Percentiles rank a stretch among this genome's conserved stretches.
phyloP scores from a whole-genome alignment of 2,113 vertebrate species.

The Hippocampus mohnikei region DNA sequence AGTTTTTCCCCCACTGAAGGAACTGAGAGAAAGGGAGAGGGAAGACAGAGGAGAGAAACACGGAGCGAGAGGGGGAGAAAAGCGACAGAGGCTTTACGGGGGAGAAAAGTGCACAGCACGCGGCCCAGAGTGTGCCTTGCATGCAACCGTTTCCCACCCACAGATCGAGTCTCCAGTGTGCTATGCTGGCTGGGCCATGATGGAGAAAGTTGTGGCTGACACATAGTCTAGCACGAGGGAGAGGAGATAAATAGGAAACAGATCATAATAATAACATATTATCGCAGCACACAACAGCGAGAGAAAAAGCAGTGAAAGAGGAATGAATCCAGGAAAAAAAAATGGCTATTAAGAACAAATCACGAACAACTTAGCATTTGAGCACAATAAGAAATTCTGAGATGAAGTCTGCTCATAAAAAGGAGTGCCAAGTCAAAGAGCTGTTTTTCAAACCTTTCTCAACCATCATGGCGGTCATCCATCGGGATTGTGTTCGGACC shows the following conservation, averaged over 20 bases:
- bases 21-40: slow-evolving; percentile 27
- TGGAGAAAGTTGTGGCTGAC: slow-evolving; percentile 33
- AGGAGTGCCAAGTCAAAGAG: background rate
- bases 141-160: slow-evolving; percentile 67
- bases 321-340: slow-evolving; percentile 22
- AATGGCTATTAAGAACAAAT: background rate
- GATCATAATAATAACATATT: slow-evolving; percentile 12
- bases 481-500: too few relatives aligned
- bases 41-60: slow-evolving; percentile 37
- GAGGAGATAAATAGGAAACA: slow-evolving; percentile 20
- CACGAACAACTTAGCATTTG: slow-evolving; percentile 2
- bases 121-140: slow-evolving; percentile 58
- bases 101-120: slow-evolving; percentile 50
- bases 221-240: slow-evolving; percentile 16
- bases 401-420: slow-evolving; percentile 7
- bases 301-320: background rate
- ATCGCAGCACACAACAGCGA: slow-evolving; percentile 20
- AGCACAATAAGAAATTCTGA: background rate
- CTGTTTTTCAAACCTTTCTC: background rate
- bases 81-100: slow-evolving; percentile 50
- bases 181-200: slow-evolving; percentile 29
- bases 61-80: slow-evolving; percentile 42
- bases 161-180: slow-evolving; percentile 44
- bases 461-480: background rate
- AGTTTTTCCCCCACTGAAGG: slow-evolving; percentile 57